Conservation (phyloP, 1,140 invertebrate genomes). For the Camponotus vicinus region DNA sequence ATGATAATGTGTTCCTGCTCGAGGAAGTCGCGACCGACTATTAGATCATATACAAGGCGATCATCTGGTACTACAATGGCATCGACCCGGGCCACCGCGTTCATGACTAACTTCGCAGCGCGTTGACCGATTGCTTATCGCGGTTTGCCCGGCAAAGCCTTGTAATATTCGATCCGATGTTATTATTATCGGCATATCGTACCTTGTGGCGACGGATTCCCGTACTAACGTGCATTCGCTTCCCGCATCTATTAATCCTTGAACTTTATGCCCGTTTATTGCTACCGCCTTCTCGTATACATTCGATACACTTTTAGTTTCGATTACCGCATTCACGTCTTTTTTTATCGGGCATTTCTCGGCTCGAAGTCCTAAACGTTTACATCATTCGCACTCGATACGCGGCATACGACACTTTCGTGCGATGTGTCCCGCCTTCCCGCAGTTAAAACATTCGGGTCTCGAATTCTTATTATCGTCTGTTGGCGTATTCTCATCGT, state of each 20-base stretch:
- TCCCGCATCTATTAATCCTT: neutral
- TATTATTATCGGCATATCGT: neutral
- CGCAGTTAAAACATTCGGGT: neutral
- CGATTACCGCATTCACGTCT: neutral
- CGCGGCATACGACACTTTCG: neutral
- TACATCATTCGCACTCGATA: neutral
- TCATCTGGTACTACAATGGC: no score
- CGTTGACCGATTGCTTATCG: neutral
- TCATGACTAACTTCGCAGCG: no score
- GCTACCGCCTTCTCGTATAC: neutral
- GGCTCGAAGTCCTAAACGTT: neutral
- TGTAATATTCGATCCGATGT: neutral
- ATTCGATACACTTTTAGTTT: no score
- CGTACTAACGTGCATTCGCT: neutral
- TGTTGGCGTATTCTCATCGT: neutral
- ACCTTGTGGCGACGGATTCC: rapidly evolving
- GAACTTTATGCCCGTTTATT: neutral
- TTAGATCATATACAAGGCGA: no score
- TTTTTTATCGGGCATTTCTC: neutral
- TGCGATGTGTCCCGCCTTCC: neutral
- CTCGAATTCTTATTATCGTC: neutral
- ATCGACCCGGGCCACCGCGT: no score
- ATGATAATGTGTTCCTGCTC: no score
- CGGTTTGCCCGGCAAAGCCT: neutral
- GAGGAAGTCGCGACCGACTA: no score